phyloP scores from a whole-genome alignment of 2,888 invertebrate species.

The Dichetophora obliterata region DNA sequence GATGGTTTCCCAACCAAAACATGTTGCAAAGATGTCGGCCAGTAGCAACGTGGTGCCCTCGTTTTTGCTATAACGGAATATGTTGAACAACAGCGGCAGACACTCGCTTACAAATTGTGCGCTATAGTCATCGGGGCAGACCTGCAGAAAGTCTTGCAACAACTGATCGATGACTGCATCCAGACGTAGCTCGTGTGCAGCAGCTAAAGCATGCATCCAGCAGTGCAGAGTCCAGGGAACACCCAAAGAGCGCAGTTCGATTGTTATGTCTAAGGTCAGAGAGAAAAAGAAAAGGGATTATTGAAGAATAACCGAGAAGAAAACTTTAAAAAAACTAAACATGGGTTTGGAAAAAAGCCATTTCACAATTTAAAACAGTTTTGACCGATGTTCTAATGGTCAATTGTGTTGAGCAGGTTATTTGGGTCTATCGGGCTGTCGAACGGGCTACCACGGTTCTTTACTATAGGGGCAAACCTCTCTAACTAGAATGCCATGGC shows the following conservation, averaged over 20 bases:
- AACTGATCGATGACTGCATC: constrained; percentile 90
- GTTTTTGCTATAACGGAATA: constrained; percentile 92
- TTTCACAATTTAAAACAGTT: no score
- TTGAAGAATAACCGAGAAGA: no score
- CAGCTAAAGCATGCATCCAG: constrained; percentile 91
- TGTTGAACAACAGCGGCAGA: constrained; percentile 88
- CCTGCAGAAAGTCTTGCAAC: constrained; percentile 89
- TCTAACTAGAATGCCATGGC: no score
- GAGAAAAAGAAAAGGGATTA: not conserved
- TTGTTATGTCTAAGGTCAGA: constrained; percentile 79
- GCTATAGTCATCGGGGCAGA: constrained; percentile 90
- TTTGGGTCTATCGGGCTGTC: no score
- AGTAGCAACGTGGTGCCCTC: constrained; percentile 88
- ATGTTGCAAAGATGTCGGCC: constrained; percentile 91
- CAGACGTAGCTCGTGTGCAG: constrained; percentile 85
- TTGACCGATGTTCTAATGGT: no score
- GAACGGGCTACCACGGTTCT: no score
- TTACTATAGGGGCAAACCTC: no score
- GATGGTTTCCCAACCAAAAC: constrained; percentile 89
- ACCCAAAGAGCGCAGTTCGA: constrained; percentile 87
- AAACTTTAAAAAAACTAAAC: no score
- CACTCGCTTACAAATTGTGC: constrained; percentile 92
- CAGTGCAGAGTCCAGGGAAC: constrained; percentile 94
- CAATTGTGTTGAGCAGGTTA: no score
- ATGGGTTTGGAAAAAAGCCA: no score